phyloP scores from a whole-genome alignment of 2,113 vertebrate genomes.

The Genyomyrus donnyi region DNA sequence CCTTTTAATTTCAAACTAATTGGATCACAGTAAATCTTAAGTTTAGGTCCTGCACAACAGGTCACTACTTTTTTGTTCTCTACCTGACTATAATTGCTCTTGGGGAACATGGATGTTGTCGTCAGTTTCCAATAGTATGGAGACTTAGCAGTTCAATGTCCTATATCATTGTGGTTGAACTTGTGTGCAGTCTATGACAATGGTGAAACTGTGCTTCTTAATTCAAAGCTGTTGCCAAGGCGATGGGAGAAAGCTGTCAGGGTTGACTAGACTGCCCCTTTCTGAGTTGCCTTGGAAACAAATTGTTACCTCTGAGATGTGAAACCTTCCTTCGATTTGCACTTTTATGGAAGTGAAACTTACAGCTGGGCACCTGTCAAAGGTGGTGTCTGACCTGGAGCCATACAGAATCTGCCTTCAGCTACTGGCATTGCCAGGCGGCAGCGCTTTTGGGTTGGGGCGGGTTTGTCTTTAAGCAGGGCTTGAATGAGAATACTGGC shows the following conservation, averaged over 20 bases:
- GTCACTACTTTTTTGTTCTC: background rate
- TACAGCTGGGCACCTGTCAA: conserved; percentile 26
- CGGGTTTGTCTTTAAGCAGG: background rate
- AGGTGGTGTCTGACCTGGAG: background rate
- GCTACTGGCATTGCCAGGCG: background rate
- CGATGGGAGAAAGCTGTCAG: conserved; percentile 27
- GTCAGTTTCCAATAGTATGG: background rate
- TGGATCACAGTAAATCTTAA: background rate
- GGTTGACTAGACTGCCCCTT: conserved; percentile 45
- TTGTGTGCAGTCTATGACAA: conserved; percentile 11
- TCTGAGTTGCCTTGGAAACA: conserved; percentile 61
- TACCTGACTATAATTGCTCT: background rate
- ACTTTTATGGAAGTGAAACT: conserved; percentile 33
- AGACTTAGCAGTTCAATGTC: background rate
- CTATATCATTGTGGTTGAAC: conserved; percentile 44
- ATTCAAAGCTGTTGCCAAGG: conserved; percentile 44
- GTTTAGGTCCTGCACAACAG: background rate
- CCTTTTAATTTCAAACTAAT: background rate
- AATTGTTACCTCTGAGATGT: conserved; percentile 40
- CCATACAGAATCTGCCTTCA: background rate
- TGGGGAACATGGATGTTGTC: background rate
- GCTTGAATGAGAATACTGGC: conserved; percentile 43
- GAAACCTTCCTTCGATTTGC: conserved; percentile 15
- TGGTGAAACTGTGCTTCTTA: conserved; percentile 50
- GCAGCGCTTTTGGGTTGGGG: background rate